Conservation (phyloP, 2,797 vertebrate genomes). For the Crax fasciolata region DNA sequence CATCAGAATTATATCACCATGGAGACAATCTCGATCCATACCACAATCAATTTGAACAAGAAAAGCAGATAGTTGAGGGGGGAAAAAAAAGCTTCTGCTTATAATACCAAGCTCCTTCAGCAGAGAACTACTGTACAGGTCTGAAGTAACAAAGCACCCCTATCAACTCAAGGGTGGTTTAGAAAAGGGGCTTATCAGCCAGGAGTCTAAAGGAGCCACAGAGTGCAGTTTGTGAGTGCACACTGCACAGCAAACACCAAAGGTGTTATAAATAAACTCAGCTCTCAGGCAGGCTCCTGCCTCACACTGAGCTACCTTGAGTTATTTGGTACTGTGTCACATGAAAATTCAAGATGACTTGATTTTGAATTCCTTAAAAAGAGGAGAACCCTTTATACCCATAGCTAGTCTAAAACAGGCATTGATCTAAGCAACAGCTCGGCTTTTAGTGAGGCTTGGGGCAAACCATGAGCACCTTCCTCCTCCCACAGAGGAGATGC, state of each 20-base stretch:
- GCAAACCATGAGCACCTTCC: background rate
- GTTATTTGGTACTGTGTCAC: background rate
- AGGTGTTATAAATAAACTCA: background rate
- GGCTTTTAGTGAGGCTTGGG: background rate
- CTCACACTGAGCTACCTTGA: background rate
- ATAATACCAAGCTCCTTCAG: conserved; percentile 22
- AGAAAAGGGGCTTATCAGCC: background rate
- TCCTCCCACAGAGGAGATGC: background rate
- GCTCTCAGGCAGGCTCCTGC: background rate
- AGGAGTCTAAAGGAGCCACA: background rate
- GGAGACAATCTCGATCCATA: conserved; percentile 3
- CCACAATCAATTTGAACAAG: background rate
- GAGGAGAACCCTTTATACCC: background rate
- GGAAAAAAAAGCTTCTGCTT: conserved; percentile 30
- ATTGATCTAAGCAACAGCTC: background rate
- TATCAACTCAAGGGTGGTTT: background rate
- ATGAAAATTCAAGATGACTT: background rate
- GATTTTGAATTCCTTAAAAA: background rate
- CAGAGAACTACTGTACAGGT: background rate
- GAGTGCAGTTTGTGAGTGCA: background rate
- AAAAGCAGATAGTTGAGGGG: conserved; percentile 28
- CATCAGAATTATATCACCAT: conserved; percentile 17
- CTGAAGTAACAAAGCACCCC: background rate
- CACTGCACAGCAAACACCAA: background rate
- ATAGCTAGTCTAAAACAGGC: background rate